phyloP scores from a whole-genome alignment of 2,888 invertebrate species.

The Drosophila robusta region DNA sequence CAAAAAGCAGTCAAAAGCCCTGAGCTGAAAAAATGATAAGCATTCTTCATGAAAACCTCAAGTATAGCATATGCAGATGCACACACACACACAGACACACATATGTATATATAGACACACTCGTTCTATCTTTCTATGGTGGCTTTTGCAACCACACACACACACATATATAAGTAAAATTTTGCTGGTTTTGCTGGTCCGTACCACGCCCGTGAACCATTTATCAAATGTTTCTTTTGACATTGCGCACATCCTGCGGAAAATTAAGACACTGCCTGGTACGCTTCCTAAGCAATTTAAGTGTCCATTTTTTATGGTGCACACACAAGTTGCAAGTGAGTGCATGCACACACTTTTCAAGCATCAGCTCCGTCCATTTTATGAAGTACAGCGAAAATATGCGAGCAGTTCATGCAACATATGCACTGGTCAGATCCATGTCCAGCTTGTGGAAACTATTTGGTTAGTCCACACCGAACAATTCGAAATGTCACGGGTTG shows the following conservation, averaged over 20 bases:
- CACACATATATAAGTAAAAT: slow-evolving; percentile 9
- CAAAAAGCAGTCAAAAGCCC: slow-evolving; percentile 7
- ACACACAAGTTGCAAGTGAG: slow-evolving; percentile 26
- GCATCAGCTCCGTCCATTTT: slow-evolving; percentile 27
- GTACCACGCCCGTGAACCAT: slow-evolving; percentile 52
- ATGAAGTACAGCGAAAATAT: slow-evolving; percentile 34
- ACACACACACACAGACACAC: slow-evolving; percentile 17
- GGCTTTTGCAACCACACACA: slow-evolving; percentile 12
- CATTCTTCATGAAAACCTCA: slow-evolving; percentile 55
- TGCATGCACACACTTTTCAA: slow-evolving; percentile 11
- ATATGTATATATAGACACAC: neutral
- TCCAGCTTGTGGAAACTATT: slow-evolving; percentile 9
- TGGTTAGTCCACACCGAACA: neutral
- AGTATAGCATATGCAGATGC: slow-evolving; percentile 48
- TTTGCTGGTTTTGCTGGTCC: slow-evolving; percentile 42
- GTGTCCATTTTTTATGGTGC: slow-evolving; percentile 61
- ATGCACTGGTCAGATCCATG: neutral
- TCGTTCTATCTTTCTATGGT: slow-evolving; percentile 10
- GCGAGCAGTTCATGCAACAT: slow-evolving; percentile 12
- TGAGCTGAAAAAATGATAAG: slow-evolving; percentile 28
- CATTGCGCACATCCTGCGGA: slow-evolving; percentile 77
- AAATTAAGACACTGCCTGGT: slow-evolving; percentile 77
- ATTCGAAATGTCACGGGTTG: slow-evolving; percentile 14
- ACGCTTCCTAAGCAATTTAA: slow-evolving; percentile 75
- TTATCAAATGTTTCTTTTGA: slow-evolving; percentile 76